phyloP scores from a whole-genome alignment of 2,113 vertebrate species.

The Microcebus tavaratra region DNA sequence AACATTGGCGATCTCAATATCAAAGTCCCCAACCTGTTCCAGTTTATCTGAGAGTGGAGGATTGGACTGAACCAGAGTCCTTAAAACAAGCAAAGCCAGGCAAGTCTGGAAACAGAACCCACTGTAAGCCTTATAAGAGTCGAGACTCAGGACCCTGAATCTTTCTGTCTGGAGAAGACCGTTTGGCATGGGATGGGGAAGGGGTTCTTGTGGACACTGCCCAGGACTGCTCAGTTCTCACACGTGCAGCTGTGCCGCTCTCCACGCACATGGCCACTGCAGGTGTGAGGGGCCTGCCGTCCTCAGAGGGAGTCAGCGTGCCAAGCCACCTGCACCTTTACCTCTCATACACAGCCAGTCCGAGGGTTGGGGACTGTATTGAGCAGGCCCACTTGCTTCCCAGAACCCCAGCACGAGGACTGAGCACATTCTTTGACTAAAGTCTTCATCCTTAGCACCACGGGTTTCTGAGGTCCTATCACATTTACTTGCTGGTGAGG shows the following conservation, averaged over 20 bases:
- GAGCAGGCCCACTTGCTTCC: not conserved
- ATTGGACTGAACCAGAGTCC: not conserved
- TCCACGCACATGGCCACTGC: not conserved
- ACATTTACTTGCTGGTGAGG: not conserved
- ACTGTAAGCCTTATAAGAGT: not conserved
- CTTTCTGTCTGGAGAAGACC: not conserved
- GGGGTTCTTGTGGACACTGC: not conserved
- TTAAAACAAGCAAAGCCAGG: not conserved
- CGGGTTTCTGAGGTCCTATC: not conserved
- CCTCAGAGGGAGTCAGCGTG: not conserved
- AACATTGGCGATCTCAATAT: constrained; percentile 97
- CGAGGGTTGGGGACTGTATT: not conserved
- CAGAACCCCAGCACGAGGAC: not conserved
- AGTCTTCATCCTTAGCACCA: not conserved
- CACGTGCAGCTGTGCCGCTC: not conserved
- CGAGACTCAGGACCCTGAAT: not conserved
- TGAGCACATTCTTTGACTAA: not conserved
- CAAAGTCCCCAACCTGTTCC: constrained; percentile 95
- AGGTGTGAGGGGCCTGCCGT: not conserved
- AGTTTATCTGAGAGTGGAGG: constrained; percentile 86
- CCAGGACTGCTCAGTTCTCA: not conserved
- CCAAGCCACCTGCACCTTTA: not conserved
- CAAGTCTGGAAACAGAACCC: not conserved
- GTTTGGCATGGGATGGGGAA: not conserved
- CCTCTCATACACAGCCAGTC: not conserved